Evolutionary conservation across 1,140 invertebrate species (phyloP), one percentile per base, ranked within the genome.

Genomic region (Pseudomyrmex flavicornis): DNA sequence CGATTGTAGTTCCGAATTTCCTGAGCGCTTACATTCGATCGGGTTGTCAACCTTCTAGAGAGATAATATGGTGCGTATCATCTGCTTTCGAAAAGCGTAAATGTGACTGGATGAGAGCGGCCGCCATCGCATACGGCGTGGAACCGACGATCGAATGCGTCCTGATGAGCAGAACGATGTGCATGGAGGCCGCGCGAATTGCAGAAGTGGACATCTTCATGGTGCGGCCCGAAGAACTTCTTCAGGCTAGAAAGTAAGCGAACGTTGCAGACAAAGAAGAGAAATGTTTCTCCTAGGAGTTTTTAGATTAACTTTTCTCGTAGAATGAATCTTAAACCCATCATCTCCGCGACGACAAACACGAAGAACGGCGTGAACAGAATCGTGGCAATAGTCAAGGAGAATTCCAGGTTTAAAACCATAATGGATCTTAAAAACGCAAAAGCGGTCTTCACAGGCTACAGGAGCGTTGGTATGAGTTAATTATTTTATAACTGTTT

Each of bases 61-160:
- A 92, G n/a, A 90, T 95, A 48, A 89, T 77, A 46, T 94, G 93
- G 93, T 94, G 93, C 69, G 87, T 93, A 0, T 95, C 95, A 0
- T 96, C 96, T 0, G 95, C 96, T 54, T 90, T 96, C 0, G 96
- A 97, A 82, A 95, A 95, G 50, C 95, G 95, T 48, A 98, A 98
- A 88, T 98, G 97, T 89, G 95, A 95, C 10, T 97, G 96, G 96
- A 89, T 98, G 86, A 95, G 95, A 84, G 96, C 97, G 88, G 96
- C 96, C 0, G 95, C 96, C 0, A 93, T 95, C 2, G 96, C 96
- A 1, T 96, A 97, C 88, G 97, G 97, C 1, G 93, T 98, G 0
- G 95, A 96, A 79, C 97, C 97, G 0, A 95, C 95, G n/a, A 93
- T 98, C 12, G 95, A 96, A 54, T 98, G 97, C 85, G 35, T 89